Evolutionary conservation across 2,113 vertebrate species (phyloP).

Genomic region (Scortum barcoo): DNA sequence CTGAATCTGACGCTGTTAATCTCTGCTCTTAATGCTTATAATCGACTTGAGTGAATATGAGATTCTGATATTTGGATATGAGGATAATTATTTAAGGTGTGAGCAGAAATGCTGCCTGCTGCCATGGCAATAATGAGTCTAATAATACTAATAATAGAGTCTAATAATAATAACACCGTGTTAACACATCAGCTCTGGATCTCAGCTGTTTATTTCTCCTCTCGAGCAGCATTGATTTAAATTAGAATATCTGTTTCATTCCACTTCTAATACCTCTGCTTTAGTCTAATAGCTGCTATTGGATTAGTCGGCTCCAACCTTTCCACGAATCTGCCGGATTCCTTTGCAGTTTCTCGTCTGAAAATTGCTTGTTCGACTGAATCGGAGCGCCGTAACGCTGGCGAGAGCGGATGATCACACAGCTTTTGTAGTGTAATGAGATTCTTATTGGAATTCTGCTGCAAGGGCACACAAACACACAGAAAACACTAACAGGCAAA

Average conservation of each 20-base stretch:
- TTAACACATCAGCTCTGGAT: neutral
- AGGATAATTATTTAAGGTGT: neutral
- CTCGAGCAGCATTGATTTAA: neutral
- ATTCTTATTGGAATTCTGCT: slow-evolving; percentile 51
- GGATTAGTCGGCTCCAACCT: slow-evolving; percentile 3
- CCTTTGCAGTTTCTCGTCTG: neutral
- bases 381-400: neutral
- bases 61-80: neutral
- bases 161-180: neutral
- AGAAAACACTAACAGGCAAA: neutral
- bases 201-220: neutral
- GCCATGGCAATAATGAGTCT: slow-evolving; percentile 9
- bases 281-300: slow-evolving; percentile 27
- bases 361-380: slow-evolving; percentile 16
- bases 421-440: slow-evolving; percentile 58
- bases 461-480: neutral
- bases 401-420: slow-evolving; percentile 40
- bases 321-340: slow-evolving; percentile 5
- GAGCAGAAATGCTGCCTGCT: neutral
- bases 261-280: slow-evolving; percentile 4
- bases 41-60: neutral
- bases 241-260: neutral
- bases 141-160: slow-evolving; percentile 4
- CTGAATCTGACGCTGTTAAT: neutral
- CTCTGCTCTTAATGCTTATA: neutral